A percentile compares a stretch with the other conserved stretches of the same genome.
Evolutionary conservation across 2,113 vertebrate genomes (phyloP).

Genomic region (Hassar affinis): DNA sequence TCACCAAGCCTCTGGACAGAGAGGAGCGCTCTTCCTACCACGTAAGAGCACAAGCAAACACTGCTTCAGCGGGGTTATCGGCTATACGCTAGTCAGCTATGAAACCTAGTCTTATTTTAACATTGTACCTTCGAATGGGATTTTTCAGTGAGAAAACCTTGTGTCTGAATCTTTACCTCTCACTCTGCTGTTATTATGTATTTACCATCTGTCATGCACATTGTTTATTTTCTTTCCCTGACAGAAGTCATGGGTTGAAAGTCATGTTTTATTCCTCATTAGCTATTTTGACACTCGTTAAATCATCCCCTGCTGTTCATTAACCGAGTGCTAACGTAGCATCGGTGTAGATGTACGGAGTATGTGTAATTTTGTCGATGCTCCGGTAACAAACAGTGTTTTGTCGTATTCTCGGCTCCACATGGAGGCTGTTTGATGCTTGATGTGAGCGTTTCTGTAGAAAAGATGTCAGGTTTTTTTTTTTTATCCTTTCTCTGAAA

Average conservation of each 20-base stretch:
- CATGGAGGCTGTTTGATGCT: constrained; percentile 22
- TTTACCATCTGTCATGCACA: neutral
- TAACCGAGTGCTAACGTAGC: constrained; percentile 16
- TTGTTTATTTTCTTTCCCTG: neutral
- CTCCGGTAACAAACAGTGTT: constrained; percentile 40
- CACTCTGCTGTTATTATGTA: neutral
- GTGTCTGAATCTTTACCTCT: neutral
- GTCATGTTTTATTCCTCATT: constrained; percentile 35
- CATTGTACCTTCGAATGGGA: too few species aligned
- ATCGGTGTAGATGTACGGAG: neutral
- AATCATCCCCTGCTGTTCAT: constrained; percentile 43
- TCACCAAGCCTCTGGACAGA: constrained; percentile 54
- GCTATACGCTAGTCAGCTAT: too few species aligned
- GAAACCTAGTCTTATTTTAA: neutral
- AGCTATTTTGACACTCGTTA: constrained; percentile 39
- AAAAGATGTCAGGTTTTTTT: neutral
- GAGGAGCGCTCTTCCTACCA: constrained; percentile 43
- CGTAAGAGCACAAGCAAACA: constrained; percentile 22
- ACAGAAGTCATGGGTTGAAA: constrained; percentile 13
- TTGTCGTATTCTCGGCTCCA: constrained; percentile 19
- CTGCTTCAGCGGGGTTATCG: too few species aligned
- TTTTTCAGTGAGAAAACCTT: neutral
- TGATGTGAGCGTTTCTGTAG: constrained; percentile 2
- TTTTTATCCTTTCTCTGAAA: constrained; percentile 10
- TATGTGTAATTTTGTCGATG: constrained; percentile 23